Evolutionary conservation across 2,113 vertebrate species (phyloP).

Genomic region (Phaethornis superciliosus): DNA sequence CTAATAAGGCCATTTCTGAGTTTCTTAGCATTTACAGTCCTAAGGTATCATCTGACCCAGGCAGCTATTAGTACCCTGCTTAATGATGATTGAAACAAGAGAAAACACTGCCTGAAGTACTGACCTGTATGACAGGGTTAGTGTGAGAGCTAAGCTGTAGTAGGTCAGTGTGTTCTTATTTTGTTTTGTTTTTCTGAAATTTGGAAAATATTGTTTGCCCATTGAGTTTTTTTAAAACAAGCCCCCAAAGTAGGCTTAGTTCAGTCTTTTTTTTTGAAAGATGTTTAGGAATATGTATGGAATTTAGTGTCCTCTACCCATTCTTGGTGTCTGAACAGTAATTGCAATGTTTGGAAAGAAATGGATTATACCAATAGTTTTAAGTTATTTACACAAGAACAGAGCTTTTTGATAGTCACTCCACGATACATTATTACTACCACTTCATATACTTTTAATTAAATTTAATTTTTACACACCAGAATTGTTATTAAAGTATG

Average conservation of each 20-base stretch:
- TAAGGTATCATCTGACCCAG: background rate
- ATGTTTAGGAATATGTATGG: background rate
- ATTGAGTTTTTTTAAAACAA: background rate
- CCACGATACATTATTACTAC: background rate
- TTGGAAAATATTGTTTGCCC: background rate
- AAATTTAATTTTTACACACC: background rate
- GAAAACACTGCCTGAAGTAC: background rate
- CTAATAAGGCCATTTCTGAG: background rate
- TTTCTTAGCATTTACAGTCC: background rate
- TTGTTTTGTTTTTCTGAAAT: background rate
- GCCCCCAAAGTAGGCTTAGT: background rate
- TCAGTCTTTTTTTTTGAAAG: background rate
- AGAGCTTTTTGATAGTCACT: background rate
- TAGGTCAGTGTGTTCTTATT: background rate
- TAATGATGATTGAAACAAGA: background rate
- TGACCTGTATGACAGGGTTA: no score
- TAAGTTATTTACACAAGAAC: background rate
- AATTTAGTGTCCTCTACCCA: background rate
- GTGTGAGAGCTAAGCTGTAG: background rate
- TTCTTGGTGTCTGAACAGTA: background rate
- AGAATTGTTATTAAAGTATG: background rate
- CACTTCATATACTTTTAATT: background rate
- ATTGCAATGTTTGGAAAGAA: background rate
- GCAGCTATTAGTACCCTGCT: background rate
- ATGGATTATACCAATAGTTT: background rate